phyloP scores from a whole-genome alignment of 1,140 invertebrate genomes.

The Trichonephila clavata region DNA sequence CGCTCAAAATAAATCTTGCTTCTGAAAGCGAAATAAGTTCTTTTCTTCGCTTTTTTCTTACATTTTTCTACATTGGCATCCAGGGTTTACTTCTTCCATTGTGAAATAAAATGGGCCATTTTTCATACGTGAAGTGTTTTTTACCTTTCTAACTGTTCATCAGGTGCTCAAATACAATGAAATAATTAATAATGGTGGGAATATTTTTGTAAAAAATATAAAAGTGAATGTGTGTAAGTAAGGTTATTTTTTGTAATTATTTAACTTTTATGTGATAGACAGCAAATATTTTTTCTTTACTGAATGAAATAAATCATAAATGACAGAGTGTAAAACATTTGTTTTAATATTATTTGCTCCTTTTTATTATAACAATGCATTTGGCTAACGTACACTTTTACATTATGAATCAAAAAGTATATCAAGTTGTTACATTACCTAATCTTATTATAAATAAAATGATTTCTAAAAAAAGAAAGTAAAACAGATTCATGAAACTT shows the following conservation, averaged over 20 bases:
- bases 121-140: neutral
- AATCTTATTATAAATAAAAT: no score
- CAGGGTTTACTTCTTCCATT: neutral
- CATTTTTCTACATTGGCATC: neutral
- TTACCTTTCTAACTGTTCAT: neutral
- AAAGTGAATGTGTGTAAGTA: neutral
- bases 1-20: conserved; percentile 2
- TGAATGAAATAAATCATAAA: neutral
- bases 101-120: conserved; percentile 6
- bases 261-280: neutral
- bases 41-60: neutral
- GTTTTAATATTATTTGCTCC: no score
- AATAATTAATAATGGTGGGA: neutral
- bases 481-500: no score
- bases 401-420: no score
- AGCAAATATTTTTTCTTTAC: neutral
- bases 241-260: neutral
- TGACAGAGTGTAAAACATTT: neutral
- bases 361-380: no score
- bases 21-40: neutral
- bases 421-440: no score
- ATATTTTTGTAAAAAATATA: neutral
- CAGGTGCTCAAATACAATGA: neutral
- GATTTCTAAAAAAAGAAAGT: no score
- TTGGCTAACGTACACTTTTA: no score